Evolutionary conservation across 2,888 invertebrate genomes (phyloP).

Genomic region (Nycteola revayana): DNA sequence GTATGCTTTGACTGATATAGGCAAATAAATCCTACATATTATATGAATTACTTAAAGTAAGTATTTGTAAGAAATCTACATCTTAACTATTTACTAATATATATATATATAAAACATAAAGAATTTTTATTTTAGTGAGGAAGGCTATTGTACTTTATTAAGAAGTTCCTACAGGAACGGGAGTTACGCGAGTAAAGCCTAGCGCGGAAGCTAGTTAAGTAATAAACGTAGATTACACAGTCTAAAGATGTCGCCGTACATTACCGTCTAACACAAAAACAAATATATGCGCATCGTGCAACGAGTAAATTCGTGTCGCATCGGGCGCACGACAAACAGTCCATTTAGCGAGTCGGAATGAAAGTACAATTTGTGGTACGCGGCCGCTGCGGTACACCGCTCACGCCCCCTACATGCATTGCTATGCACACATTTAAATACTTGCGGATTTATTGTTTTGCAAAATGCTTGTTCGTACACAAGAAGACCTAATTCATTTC

Average conservation of each 20-base stretch:
- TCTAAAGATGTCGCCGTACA: conserved; percentile 22
- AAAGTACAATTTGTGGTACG: conserved; percentile 60
- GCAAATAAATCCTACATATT: too few relatives aligned
- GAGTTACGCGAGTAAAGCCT: too few relatives aligned
- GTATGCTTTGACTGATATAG: too few relatives aligned
- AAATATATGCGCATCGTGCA: conserved; percentile 19
- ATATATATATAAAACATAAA: too few relatives aligned
- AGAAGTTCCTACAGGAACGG: too few relatives aligned
- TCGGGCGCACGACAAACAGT: conserved; percentile 48
- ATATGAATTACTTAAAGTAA: too few relatives aligned
- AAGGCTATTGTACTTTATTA: too few relatives aligned
- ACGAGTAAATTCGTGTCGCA: conserved; percentile 30
- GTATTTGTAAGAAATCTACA: too few relatives aligned
- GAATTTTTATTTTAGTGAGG: too few relatives aligned
- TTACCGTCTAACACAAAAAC: conserved; percentile 20
- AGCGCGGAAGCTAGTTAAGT: too few relatives aligned
- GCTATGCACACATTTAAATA: conserved; percentile 18
- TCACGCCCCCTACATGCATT: conserved; percentile 18
- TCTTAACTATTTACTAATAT: too few relatives aligned
- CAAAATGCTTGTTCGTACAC: conserved; percentile 1
- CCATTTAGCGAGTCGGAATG: conserved; percentile 54
- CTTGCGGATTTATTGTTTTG: conserved; percentile 12
- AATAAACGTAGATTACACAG: neutral
- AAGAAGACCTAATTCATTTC: too few relatives aligned
- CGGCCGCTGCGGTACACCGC: conserved; percentile 37